Conservation (phyloP, 2,113 vertebrate species). For the Apaloderma vittatum region DNA sequence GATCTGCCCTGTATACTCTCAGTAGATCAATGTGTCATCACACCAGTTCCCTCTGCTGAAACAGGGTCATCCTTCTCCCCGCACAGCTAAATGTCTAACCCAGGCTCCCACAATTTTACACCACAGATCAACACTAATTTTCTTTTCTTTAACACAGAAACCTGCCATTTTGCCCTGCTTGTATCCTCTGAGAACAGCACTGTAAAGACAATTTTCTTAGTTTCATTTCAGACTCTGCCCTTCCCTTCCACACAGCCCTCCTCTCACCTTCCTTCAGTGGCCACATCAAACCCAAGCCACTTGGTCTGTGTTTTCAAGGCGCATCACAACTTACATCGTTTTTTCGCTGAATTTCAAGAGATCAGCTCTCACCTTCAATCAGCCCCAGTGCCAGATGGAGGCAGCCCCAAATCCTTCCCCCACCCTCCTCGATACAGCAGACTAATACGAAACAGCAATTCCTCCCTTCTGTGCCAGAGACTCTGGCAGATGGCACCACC, state of each 20-base stretch:
- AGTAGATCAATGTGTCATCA: conserved; percentile 12
- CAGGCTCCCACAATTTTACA: neutral
- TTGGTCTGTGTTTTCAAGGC: neutral
- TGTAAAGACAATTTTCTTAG: neutral
- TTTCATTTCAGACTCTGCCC: neutral
- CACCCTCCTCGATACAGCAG: conserved; percentile 22
- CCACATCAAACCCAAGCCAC: neutral
- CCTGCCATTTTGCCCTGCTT: conserved; percentile 3
- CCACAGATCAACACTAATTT: conserved; percentile 29
- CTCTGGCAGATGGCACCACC: conserved; percentile 67
- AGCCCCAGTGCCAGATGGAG: conserved; percentile 57
- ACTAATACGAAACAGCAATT: conserved; percentile 57
- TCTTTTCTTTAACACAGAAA: neutral
- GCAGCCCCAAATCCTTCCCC: conserved; percentile 32
- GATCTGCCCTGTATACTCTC: neutral
- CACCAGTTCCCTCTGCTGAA: conserved; percentile 12
- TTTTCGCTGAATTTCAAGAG: conserved; percentile 41
- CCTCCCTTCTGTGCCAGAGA: conserved; percentile 55
- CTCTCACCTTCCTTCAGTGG: neutral
- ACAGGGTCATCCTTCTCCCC: neutral
- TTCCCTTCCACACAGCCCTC: neutral
- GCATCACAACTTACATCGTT: neutral
- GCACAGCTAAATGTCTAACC: neutral
- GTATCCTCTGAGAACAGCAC: neutral
- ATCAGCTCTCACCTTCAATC: conserved; percentile 62